Conservation (phyloP, 2,888 invertebrate species). For the Ischnus inquisitorius region DNA sequence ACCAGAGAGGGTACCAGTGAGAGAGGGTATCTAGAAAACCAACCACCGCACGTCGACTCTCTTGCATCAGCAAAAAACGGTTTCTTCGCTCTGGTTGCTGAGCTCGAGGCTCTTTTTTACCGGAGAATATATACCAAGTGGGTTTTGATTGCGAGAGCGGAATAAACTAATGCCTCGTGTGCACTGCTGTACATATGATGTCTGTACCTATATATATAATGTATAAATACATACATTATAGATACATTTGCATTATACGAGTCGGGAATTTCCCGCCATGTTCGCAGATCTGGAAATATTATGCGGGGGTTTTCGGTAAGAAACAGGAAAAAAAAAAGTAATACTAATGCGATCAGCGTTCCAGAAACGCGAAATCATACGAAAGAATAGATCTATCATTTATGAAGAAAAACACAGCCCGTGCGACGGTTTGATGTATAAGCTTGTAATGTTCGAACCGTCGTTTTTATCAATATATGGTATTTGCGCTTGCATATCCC, state of each 20-base stretch:
- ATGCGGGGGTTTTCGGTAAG: background rate
- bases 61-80: constrained; percentile 47
- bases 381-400: background rate
- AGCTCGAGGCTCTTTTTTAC: constrained; percentile 57
- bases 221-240: background rate
- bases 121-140: constrained; percentile 63
- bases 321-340: constrained; percentile 8
- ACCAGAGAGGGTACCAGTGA: constrained; percentile 6
- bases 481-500: constrained; percentile 49
- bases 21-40: constrained; percentile 40
- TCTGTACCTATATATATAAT: background rate
- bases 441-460: constrained; percentile 13
- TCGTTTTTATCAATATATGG: constrained; percentile 69
- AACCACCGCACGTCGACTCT: constrained; percentile 22
- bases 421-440: constrained; percentile 39
- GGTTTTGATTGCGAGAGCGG: constrained; percentile 72
- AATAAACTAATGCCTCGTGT: constrained; percentile 68
- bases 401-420: constrained; percentile 21
- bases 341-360: background rate
- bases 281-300: constrained; percentile 11
- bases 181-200: constrained; percentile 11
- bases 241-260: background rate
- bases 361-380: constrained; percentile 6
- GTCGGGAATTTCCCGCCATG: constrained; percentile 10
- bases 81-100: constrained; percentile 44